These are phyloP conservation scores for Brachionus asplanchnoidis DNA, from an alignment of 1,140 invertebrate genomes.

Conservation along the genomic window DNA sequence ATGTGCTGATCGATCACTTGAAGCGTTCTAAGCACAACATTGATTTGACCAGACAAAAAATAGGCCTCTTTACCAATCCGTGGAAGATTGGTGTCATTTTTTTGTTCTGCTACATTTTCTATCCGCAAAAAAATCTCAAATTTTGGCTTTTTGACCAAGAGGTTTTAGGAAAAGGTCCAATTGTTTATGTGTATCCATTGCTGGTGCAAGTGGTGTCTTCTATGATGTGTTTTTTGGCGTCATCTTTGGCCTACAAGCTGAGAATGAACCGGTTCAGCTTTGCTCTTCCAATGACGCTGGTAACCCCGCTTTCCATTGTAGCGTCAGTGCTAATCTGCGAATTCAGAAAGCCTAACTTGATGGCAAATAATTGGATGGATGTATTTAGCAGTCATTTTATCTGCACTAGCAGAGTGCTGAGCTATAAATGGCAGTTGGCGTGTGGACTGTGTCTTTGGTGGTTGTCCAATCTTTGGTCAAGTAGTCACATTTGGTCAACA, in stretches of 20 bases:
- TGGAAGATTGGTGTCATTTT: slow-evolving; percentile 19
- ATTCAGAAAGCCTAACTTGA: slow-evolving; percentile 55
- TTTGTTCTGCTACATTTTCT: neutral
- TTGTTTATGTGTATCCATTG: neutral
- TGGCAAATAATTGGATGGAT: slow-evolving; percentile 15
- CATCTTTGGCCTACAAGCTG: slow-evolving; percentile 49
- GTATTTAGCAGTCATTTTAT: slow-evolving; percentile 41
- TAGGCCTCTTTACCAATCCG: slow-evolving; percentile 12
- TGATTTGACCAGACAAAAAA: slow-evolving; percentile 14
- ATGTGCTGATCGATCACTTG: neutral
- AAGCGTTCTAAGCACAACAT: neutral
- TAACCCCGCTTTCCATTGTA: slow-evolving; percentile 54
- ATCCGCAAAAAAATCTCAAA: neutral
- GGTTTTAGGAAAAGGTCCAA: neutral
- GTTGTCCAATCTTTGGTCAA: slow-evolving; percentile 87
- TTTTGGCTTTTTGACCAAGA: neutral
- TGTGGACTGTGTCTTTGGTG: slow-evolving; percentile 71
- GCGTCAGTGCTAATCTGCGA: slow-evolving; percentile 61
- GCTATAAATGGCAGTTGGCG: slow-evolving; percentile 42
- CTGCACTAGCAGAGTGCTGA: neutral
- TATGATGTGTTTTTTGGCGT: neutral
- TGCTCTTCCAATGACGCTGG: slow-evolving; percentile 49
- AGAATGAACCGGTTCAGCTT: slow-evolving; percentile 51
- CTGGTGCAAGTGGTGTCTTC: neutral
- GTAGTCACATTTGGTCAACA: slow-evolving; percentile 92